Percentiles rank a stretch among this genome's conserved stretches.
These are phyloP conservation scores for Nannospalax galili DNA, from an alignment of 2,113 vertebrate genomes.

Conservation along the genomic window DNA sequence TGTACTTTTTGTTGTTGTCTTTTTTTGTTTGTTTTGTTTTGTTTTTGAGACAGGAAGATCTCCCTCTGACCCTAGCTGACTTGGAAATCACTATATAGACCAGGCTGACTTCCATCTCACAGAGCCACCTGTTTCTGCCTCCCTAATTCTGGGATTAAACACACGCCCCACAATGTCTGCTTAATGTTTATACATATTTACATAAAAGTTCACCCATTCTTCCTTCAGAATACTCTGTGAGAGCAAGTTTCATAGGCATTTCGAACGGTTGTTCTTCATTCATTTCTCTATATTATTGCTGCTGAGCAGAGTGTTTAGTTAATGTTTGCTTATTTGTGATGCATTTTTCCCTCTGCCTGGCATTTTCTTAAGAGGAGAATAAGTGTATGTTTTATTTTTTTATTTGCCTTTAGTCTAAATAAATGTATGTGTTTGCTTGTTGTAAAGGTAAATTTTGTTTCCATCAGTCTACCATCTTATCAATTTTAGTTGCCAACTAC, in stretches of 20 bases:
- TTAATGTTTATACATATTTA: not conserved
- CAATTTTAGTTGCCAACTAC: not conserved
- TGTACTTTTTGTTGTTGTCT: too few species aligned
- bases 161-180: too few species aligned
- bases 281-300: not conserved
- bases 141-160: too few species aligned
- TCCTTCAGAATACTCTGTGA: not conserved
- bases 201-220: not conserved
- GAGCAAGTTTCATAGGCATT: not conserved
- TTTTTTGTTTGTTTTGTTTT: too few species aligned
- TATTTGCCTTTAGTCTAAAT: not conserved
- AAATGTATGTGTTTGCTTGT: not conserved
- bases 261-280: not conserved
- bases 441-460: conserved; percentile 8
- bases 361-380: conserved; percentile 20
- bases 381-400: not conserved
- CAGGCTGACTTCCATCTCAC: too few species aligned
- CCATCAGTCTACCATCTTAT: not conserved
- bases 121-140: too few species aligned
- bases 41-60: too few species aligned
- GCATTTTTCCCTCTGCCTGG: not conserved
- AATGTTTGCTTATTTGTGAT: not conserved
- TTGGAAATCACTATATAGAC: too few species aligned
- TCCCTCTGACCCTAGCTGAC: too few species aligned
- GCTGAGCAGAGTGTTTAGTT: not conserved